Conservation (phyloP, 2,797 vertebrate genomes). For the Hydrocynus forskahlii region DNA sequence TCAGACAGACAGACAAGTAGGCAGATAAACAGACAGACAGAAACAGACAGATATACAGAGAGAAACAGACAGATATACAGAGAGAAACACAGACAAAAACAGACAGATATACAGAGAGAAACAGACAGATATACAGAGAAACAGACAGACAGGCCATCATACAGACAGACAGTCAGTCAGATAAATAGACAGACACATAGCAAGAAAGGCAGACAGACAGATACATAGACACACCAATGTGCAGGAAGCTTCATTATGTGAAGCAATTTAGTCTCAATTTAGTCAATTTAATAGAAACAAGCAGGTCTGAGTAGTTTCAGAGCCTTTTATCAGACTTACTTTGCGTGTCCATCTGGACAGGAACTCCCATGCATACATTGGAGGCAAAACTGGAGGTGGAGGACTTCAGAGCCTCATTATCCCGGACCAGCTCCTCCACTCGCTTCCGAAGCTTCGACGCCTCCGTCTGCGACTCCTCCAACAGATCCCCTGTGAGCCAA, state of each 20-base stretch:
- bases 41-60: too few relatives aligned
- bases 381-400: slow-evolving; percentile 73
- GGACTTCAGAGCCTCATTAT: slow-evolving; percentile 86
- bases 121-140: too few relatives aligned
- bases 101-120: too few relatives aligned
- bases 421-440: slow-evolving; percentile 92
- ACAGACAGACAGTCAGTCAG: too few relatives aligned
- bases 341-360: slow-evolving; percentile 75
- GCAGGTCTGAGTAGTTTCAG: background rate
- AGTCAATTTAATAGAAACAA: background rate
- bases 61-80: too few relatives aligned
- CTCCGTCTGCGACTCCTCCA: slow-evolving; percentile 95
- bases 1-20: too few relatives aligned
- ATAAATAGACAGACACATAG: too few relatives aligned
- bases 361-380: slow-evolving; percentile 73
- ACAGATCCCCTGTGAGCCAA: slow-evolving; percentile 83
- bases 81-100: too few relatives aligned
- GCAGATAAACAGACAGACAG: too few relatives aligned
- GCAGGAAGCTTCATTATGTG: too few relatives aligned
- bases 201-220: background rate
- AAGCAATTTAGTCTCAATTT: too few relatives aligned
- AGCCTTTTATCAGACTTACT: slow-evolving; percentile 68
- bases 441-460: slow-evolving; percentile 90
- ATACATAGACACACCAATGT: background rate
- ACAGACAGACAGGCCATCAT: too few relatives aligned